Base-by-base conservation (phyloP, 1,140 invertebrate species). In the Drosophila ambigua region DNA sequence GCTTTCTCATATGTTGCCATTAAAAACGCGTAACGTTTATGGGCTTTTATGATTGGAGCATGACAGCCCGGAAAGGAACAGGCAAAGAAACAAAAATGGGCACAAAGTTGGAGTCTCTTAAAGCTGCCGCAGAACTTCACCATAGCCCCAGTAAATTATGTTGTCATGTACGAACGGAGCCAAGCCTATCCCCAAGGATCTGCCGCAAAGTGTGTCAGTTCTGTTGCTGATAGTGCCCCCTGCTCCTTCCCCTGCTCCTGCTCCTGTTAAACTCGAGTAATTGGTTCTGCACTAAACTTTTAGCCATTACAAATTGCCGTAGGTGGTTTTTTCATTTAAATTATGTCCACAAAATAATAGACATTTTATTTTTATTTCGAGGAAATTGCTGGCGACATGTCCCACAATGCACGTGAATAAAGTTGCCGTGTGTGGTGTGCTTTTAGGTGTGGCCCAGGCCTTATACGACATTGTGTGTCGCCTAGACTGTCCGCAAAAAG, bases 11-110 rank as follows among this genome's bases (percentile, higher is more conserved):
- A 50, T 71, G 67, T 69, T 78, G 63, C 73, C 83, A 88, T 85
- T 87, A 87, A 78, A 84, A 85, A 66, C 82, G 82, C 82, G 78
- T 85, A 85, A 79, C 62, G 48, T 79, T 88, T 88, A 82, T 77
- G 60, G 55, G 48, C 63, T 82, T 87, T 87, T 74, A 81, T 81
- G 81, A 85, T 87, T 87, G 60, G 46, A 52, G 35, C 54, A 73
- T 61, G 79, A 79, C 77, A 69, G 71, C 49, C 67, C 58, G 64
- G 45, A 58, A 24, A 26, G 31, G 15, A 53, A 15, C 5, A 11
- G 35, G 26, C 55, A 67, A 11, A 31, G 31, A 4, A 15, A 16
- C 3, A 11, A 13, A 43, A n/a, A n/a, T 15, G 5, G 60, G 35
- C 23, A 16, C 59, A 20, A 28, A 28, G 41, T 44, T 11, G 44